Evolutionary conservation across 2,888 invertebrate species (phyloP).

Genomic region (Dexiosoma caninum): DNA sequence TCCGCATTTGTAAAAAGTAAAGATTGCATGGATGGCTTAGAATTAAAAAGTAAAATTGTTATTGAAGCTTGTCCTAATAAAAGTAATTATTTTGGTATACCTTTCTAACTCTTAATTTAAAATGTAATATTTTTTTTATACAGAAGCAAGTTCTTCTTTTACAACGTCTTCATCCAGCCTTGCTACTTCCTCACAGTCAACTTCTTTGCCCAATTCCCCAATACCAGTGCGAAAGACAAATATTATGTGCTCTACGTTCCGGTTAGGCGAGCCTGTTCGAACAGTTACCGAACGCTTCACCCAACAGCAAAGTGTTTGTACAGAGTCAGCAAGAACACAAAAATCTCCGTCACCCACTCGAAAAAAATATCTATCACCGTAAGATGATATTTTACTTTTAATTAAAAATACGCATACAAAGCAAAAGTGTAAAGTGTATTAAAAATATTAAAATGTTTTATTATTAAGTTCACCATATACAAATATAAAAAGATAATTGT

Average conservation of each 20-base stretch:
- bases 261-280: constrained; percentile 78
- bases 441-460: constrained; percentile 49
- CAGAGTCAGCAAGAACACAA: constrained; percentile 59
- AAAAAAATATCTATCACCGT: constrained; percentile 45
- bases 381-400: constrained; percentile 29
- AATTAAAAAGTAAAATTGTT: constrained; percentile 65
- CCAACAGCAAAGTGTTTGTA: constrained; percentile 73
- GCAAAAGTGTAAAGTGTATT: constrained; percentile 28
- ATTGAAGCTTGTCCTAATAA: constrained; percentile 68
- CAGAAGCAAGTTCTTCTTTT: constrained; percentile 63
- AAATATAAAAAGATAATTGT: constrained; percentile 35
- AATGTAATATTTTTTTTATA: neutral
- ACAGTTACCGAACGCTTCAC: constrained; percentile 78
- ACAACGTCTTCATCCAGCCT: constrained; percentile 64
- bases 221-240: constrained; percentile 67
- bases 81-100: constrained; percentile 65
- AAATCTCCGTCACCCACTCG: constrained; percentile 58
- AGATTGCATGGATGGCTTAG: constrained; percentile 66
- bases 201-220: constrained; percentile 77
- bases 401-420: neutral
- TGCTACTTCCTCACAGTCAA: constrained; percentile 66
- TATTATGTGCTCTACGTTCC: constrained; percentile 73
- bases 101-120: neutral
- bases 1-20: constrained; percentile 54
- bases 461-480: constrained; percentile 34